Conservation (phyloP, 2,888 invertebrate species). For the Erebia palarica region DNA sequence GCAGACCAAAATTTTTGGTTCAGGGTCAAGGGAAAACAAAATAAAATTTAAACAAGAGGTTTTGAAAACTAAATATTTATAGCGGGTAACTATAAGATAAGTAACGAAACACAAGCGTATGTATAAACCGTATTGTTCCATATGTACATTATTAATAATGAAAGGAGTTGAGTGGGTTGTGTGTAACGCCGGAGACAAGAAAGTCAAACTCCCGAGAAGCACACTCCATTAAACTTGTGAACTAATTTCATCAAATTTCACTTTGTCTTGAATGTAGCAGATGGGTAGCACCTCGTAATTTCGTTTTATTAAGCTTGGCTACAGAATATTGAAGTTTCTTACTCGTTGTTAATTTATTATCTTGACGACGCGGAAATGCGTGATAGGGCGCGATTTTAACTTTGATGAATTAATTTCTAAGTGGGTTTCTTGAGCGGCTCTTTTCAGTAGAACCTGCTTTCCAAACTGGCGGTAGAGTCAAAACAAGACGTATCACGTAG, state of each 20-base stretch:
- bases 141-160: slow-evolving; percentile 34
- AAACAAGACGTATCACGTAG: too few relatives aligned
- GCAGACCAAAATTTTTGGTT: too few relatives aligned
- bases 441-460: too few relatives aligned
- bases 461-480: too few relatives aligned
- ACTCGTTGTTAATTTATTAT: slow-evolving; percentile 44
- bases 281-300: slow-evolving; percentile 74
- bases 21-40: too few relatives aligned
- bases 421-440: too few relatives aligned
- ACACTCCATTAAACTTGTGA: slow-evolving; percentile 73
- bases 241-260: slow-evolving; percentile 78
- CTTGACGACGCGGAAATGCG: slow-evolving; percentile 46
- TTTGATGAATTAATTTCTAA: too few relatives aligned
- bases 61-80: too few relatives aligned
- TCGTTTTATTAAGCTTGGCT: slow-evolving; percentile 74
- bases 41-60: too few relatives aligned
- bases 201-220: slow-evolving; percentile 50
- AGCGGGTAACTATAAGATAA: too few relatives aligned
- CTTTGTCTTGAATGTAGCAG: slow-evolving; percentile 72
- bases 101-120: background rate
- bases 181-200: slow-evolving; percentile 40
- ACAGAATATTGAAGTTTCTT: slow-evolving; percentile 70
- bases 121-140: slow-evolving; percentile 20
- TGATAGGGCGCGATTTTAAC: slow-evolving; percentile 16
- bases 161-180: slow-evolving; percentile 31